phyloP scores from a whole-genome alignment of 2,113 vertebrate genomes.

The Haemorhous mexicanus region DNA sequence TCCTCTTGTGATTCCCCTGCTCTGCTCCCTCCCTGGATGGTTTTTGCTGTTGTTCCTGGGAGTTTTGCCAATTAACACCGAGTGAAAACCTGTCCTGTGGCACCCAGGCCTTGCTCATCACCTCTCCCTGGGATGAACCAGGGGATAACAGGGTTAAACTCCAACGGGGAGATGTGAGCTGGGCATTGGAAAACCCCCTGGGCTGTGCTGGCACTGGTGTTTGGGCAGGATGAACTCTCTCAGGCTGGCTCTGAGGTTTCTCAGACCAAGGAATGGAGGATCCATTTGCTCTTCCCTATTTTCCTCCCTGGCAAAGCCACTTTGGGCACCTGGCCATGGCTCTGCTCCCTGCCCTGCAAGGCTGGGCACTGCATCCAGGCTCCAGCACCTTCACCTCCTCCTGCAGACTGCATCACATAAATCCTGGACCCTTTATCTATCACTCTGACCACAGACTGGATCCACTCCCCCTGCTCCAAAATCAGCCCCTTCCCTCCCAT shows the following conservation, averaged over 20 bases:
- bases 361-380: neutral
- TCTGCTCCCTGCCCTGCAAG: neutral
- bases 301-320: neutral
- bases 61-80: neutral
- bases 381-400: neutral
- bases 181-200: neutral
- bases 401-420: neutral
- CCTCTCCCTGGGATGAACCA: neutral
- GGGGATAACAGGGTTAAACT: neutral
- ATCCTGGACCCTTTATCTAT: neutral
- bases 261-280: neutral
- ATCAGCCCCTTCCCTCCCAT: neutral
- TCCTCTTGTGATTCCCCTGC: neutral
- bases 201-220: neutral
- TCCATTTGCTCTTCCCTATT: neutral
- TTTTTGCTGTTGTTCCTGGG: neutral
- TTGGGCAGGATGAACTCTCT: neutral
- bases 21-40: neutral
- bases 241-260: neutral
- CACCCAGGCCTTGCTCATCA: neutral
- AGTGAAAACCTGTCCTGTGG: neutral
- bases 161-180: neutral
- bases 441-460: neutral
- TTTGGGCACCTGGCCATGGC: accelerated
- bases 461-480: neutral